Evolutionary conservation across 2,797 vertebrate genomes (phyloP), one percentile per base, ranked within the genome.

Genomic region (Neomorphus geoffroyi): DNA sequence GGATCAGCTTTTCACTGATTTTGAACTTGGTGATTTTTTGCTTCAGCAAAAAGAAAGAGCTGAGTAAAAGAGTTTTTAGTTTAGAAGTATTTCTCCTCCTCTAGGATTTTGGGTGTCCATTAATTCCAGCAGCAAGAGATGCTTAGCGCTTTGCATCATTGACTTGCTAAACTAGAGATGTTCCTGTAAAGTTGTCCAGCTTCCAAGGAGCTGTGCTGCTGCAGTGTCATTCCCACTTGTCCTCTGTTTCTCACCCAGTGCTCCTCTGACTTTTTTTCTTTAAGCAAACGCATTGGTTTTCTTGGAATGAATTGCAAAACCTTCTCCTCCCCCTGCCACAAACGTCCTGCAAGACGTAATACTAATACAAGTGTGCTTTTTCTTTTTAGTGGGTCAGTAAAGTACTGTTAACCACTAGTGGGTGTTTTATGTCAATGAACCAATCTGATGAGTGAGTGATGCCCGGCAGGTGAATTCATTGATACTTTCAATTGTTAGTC

Each of bases 1-100:
- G 86, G 93, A 95, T 84, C 67, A 93, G 93, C 73, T 93, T 86
- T 93, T 88, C 84, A 80, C 74, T 89, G 57, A 77, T 89, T 93
- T 90, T 91, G 62, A 95, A 74, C 71, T 73, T 60, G 16, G 48
- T 70, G 53, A 86, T 81, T 92, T 92, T 95, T 89, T 87, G 4
- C 64, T 93, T 85, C 79, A 67, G 65, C 56, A 77, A 35, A 92
- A 93, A 80, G 73, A 77, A 90, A 80, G 48, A 80, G 48, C 84
- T 91, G 78, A 93, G 33, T 82, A 71, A 73, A 94, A 89, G 64
- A 69, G 3, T n/a, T 89, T 94, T 78, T 61, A 78, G 37, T 73
- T 89, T 54, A 65, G 86, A 93, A 93, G 65, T 80, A 83, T 71
- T 80, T 93, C 11, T 85, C 7, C 37, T 85, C 37, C 41, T 60